phyloP scores from a whole-genome alignment of 2,797 vertebrate genomes.

The Lepidocolaptes lacrymiger region DNA sequence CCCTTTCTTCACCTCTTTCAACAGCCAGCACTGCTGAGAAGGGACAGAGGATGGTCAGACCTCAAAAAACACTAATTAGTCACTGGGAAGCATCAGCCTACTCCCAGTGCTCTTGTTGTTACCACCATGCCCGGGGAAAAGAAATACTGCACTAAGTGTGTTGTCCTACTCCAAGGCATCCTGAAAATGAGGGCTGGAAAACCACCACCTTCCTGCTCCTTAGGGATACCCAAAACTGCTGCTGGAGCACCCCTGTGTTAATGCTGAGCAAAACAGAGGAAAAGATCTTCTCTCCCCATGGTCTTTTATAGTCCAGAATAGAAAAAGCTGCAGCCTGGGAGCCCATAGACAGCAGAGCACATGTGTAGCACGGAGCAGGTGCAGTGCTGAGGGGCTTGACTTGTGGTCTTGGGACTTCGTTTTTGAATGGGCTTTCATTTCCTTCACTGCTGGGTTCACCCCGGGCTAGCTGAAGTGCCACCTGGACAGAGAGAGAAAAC shows the following conservation, averaged over 20 bases:
- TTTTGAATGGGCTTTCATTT: not conserved
- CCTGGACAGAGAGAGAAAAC: not conserved
- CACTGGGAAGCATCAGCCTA: not conserved
- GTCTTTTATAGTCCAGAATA: not conserved
- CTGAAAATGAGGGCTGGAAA: not conserved
- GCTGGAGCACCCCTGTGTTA: not conserved
- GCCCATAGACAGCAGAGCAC: not conserved
- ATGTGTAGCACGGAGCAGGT: fast-evolving
- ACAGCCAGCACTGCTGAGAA: fast-evolving
- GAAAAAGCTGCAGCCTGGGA: not conserved
- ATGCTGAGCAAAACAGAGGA: not conserved
- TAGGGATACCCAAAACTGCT: not conserved
- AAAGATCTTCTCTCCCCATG: not conserved
- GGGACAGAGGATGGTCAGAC: not conserved
- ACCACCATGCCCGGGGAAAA: not conserved
- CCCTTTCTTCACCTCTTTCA: not conserved
- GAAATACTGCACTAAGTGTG: not conserved
- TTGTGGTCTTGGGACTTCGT: not conserved
- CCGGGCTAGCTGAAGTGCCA: fast-evolving
- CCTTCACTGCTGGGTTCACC: not conserved
- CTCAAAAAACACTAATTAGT: not conserved
- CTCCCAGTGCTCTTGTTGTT: fast-evolving
- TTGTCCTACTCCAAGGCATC: not conserved
- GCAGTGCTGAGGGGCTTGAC: not conserved
- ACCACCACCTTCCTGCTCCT: not conserved